phyloP scores from a whole-genome alignment of 2,113 vertebrate genomes.

The Ammospiza nelsoni region DNA sequence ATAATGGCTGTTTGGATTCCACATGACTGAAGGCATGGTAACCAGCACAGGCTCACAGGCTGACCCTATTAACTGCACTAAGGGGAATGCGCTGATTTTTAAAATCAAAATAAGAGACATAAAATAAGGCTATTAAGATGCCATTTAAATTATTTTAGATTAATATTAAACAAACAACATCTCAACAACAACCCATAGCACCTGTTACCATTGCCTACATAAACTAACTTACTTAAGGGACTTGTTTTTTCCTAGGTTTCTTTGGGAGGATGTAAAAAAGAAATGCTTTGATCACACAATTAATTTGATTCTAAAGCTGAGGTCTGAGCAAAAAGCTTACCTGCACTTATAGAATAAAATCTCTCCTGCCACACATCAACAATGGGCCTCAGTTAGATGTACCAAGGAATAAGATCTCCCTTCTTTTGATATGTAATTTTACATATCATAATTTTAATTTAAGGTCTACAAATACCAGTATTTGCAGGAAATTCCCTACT shows the following conservation, averaged over 20 bases:
- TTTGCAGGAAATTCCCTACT: slow-evolving; percentile 31
- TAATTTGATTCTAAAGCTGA: slow-evolving; percentile 40
- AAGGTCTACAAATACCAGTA: background rate
- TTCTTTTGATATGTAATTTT: background rate
- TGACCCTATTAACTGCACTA: slow-evolving; percentile 77
- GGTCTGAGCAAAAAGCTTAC: slow-evolving; percentile 29
- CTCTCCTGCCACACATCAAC: background rate
- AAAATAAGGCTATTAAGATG: slow-evolving; percentile 56
- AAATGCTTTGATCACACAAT: slow-evolving; percentile 51
- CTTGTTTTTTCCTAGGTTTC: slow-evolving; percentile 15
- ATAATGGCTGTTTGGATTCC: slow-evolving; percentile 83
- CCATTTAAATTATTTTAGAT: slow-evolving; percentile 69
- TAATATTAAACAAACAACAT: slow-evolving; percentile 66
- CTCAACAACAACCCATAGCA: slow-evolving; percentile 20
- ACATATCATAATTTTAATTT: slow-evolving; percentile 33
- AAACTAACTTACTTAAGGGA: slow-evolving; percentile 17
- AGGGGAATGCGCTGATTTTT: slow-evolving; percentile 54
- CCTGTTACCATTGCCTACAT: slow-evolving; percentile 60
- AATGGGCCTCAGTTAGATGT: background rate
- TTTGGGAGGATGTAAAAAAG: slow-evolving; percentile 19
- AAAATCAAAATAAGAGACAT: slow-evolving; percentile 63
- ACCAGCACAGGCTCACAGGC: slow-evolving; percentile 62
- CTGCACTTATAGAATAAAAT: slow-evolving; percentile 6
- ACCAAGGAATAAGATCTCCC: background rate
- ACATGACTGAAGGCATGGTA: slow-evolving; percentile 76